A percentile compares a stretch with the other conserved stretches of the same genome.
These are phyloP conservation scores for Cataglyphis hispanica DNA, from an alignment of 1,140 invertebrate genomes.

Conservation along the genomic window DNA sequence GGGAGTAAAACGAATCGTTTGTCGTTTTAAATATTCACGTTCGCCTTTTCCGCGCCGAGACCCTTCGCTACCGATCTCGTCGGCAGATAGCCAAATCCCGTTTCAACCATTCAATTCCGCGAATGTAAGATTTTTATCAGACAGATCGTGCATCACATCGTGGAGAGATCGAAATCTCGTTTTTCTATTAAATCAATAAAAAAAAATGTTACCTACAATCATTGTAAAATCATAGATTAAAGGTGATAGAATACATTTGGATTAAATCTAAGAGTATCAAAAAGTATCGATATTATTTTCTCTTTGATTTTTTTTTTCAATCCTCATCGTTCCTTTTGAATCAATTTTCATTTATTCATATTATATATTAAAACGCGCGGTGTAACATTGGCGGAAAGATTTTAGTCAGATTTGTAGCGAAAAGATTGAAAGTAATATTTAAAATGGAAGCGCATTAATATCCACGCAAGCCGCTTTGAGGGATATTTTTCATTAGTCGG, in stretches of 20 bases:
- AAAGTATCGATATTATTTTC: slow-evolving; percentile 10
- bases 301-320: neutral
- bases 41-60: slow-evolving; percentile 17
- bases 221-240: neutral
- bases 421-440: slow-evolving; percentile 42
- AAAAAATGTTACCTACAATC: neutral
- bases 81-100: slow-evolving; percentile 49
- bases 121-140: slow-evolving; percentile 36
- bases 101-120: slow-evolving; percentile 1
- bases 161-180: neutral
- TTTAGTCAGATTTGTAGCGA: neutral
- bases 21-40: slow-evolving; percentile 67
- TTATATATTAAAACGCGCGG: neutral
- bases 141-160: neutral
- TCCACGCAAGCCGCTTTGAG: slow-evolving; percentile 48
- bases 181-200: neutral
- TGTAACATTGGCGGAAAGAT: neutral
- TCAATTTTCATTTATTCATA: neutral
- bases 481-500: slow-evolving; percentile 58
- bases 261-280: neutral
- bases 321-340: neutral
- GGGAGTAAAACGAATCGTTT: slow-evolving; percentile 65
- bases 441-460: slow-evolving; percentile 48
- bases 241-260: neutral
- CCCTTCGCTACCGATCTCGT: slow-evolving; percentile 36